phyloP scores from a whole-genome alignment of 2,888 invertebrate genomes.

The Autographa pulchrina region DNA sequence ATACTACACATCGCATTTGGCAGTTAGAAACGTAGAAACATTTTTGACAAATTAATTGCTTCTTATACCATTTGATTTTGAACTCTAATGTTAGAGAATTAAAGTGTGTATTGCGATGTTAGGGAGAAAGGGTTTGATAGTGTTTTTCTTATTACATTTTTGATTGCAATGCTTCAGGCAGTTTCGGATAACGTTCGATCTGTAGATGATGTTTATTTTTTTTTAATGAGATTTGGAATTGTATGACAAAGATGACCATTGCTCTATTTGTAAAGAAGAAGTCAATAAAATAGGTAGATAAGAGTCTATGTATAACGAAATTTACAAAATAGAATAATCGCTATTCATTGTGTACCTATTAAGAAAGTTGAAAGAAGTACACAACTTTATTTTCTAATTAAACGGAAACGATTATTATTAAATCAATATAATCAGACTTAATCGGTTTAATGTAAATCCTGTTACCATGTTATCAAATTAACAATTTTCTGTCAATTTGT shows the following conservation, averaged over 20 bases:
- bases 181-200: background rate
- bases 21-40: background rate
- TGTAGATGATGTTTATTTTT: background rate
- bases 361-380: background rate
- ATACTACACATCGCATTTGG: background rate
- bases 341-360: background rate
- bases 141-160: background rate
- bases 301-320: too few species aligned
- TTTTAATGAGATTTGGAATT: background rate
- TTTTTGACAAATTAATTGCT: conserved; percentile 2
- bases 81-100: background rate
- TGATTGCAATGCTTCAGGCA: background rate
- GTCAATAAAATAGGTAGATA: background rate
- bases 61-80: background rate
- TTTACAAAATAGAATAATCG: too few species aligned
- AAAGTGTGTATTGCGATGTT: background rate
- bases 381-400: background rate
- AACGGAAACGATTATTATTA: background rate
- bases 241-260: background rate
- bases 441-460: too few species aligned
- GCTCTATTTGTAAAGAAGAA: background rate
- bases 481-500: too few species aligned
- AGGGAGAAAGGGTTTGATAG: background rate
- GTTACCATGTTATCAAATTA: too few species aligned
- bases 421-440: too few species aligned